A percentile compares a stretch with the other conserved stretches of the same genome.
Conservation (phyloP, 1,140 invertebrate genomes). For the Lerema accius region DNA sequence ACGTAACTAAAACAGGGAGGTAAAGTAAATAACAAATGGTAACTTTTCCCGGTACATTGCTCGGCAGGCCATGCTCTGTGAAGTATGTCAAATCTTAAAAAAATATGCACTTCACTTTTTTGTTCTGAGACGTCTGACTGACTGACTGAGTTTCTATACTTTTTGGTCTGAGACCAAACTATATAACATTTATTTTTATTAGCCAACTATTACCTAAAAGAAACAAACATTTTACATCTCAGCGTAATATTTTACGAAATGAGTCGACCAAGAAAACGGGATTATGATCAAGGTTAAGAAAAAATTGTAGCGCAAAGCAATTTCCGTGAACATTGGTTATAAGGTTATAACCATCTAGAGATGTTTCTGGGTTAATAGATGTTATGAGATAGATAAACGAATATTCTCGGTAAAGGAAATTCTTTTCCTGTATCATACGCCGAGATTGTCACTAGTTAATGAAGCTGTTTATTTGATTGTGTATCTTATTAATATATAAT, state of each 20-base stretch:
- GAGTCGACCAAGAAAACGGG: not conserved
- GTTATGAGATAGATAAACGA: not conserved
- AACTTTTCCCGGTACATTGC: too few species aligned
- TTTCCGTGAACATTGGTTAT: not conserved
- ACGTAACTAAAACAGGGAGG: too few species aligned
- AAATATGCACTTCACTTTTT: too few species aligned
- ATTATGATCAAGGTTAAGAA: not conserved
- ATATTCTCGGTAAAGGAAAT: not conserved
- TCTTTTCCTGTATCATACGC: not conserved
- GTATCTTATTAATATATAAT: not conserved
- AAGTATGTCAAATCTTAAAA: too few species aligned
- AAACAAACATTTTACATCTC: too few species aligned
- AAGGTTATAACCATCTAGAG: not conserved
- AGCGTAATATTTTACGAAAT: not conserved
- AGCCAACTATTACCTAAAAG: too few species aligned
- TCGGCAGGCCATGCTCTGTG: too few species aligned
- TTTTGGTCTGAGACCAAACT: too few species aligned
- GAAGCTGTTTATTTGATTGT: not conserved
- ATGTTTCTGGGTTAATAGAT: slow-evolving; percentile 4
- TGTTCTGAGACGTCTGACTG: too few species aligned
- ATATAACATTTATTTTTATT: too few species aligned
- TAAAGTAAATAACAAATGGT: too few species aligned
- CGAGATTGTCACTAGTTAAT: not conserved
- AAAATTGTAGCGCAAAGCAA: not conserved
- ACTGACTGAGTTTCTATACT: too few species aligned